A percentile compares a stretch with the other conserved stretches of the same genome.
These are phyloP conservation scores for Xiphophorus hellerii DNA, from an alignment of 2,113 vertebrate genomes.

Conservation along the genomic window DNA sequence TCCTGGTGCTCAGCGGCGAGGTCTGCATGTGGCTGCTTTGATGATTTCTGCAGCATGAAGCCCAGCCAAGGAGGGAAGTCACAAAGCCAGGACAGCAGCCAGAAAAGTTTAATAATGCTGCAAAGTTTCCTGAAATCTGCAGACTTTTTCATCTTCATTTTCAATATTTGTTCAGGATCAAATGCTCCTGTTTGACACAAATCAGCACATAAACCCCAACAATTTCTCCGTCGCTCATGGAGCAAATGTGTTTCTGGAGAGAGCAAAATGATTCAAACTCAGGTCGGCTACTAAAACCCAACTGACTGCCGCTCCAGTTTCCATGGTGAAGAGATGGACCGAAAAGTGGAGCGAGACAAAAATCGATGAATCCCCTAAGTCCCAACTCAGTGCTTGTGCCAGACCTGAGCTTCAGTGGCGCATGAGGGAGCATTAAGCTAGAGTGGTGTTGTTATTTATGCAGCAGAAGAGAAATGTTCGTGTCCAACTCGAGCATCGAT, in stretches of 20 bases:
- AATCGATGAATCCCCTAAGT: constrained; percentile 45
- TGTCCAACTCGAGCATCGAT: constrained; percentile 6
- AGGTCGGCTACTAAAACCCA: constrained; percentile 61
- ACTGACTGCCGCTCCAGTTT: constrained; percentile 66
- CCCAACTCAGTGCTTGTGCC: constrained; percentile 19
- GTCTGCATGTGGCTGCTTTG: constrained; percentile 28
- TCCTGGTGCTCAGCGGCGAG: constrained; percentile 6
- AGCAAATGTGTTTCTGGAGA: constrained; percentile 19
- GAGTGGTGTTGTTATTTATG: background rate
- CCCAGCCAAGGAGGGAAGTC: constrained; percentile 10
- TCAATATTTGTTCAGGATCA: background rate
- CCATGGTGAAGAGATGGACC: constrained; percentile 62
- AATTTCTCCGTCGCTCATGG: background rate
- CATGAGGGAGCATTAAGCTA: constrained; percentile 17
- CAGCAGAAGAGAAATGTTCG: constrained; percentile 2
- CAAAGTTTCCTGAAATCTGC: constrained; percentile 35
- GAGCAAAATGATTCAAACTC: constrained; percentile 40
- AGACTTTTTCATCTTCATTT: background rate
- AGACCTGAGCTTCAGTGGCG: constrained; percentile 16
- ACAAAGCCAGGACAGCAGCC: constrained; percentile 27
- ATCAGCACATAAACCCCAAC: background rate
- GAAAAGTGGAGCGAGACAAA: constrained; percentile 9
- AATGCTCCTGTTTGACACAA: background rate
- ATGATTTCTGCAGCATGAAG: constrained; percentile 34
- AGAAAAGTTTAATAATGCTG: constrained; percentile 9